Evolutionary conservation across 2,797 vertebrate genomes (phyloP).

Genomic region (Neomorphus geoffroyi): DNA sequence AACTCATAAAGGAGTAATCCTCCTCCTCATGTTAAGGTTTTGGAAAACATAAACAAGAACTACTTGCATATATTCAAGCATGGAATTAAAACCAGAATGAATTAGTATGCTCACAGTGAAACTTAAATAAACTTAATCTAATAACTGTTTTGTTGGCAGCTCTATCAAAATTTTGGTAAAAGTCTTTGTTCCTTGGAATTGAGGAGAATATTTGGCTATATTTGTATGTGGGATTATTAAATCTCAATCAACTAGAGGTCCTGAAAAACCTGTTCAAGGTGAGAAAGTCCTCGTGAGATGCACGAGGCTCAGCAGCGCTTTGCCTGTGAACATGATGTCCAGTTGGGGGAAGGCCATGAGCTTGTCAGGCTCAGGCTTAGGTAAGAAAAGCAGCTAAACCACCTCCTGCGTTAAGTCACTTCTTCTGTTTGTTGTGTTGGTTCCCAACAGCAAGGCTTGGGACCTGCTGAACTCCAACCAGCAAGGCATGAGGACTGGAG

Average conservation of each 20-base stretch:
- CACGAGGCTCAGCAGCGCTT: neutral
- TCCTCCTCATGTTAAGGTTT: neutral
- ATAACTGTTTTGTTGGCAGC: neutral
- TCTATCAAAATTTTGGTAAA: neutral
- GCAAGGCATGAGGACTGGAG: no score
- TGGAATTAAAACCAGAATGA: neutral
- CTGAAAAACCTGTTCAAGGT: neutral
- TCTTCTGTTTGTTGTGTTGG: neutral
- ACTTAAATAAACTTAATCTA: neutral
- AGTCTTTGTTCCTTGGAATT: neutral
- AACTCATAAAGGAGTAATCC: neutral
- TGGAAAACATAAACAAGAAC: neutral
- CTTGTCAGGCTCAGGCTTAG: neutral
- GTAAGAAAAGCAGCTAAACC: neutral
- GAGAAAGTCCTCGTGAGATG: neutral
- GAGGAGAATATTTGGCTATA: neutral
- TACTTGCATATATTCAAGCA: neutral
- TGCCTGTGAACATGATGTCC: neutral
- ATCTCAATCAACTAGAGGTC: neutral
- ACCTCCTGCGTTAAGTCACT: neutral
- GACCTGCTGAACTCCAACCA: neutral
- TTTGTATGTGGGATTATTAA: neutral
- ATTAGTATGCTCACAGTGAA: neutral
- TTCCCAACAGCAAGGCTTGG: neutral
- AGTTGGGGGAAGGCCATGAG: no score